Evolutionary conservation across 2,888 invertebrate genomes (phyloP), one percentile per base, ranked within the genome.

Genomic region (Drosophila macrospina): DNA sequence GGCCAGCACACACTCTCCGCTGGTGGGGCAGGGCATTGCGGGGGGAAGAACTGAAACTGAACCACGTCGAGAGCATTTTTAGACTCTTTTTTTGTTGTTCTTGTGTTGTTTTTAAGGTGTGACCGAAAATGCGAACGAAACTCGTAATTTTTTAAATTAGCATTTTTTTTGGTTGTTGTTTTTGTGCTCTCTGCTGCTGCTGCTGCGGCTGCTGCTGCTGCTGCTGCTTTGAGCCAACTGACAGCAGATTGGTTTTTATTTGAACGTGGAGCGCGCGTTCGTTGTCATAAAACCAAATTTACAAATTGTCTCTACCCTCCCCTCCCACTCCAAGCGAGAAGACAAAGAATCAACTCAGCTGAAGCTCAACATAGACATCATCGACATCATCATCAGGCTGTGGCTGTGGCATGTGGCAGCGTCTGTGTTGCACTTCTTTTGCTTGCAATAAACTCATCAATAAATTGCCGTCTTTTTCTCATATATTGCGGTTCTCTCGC

Each of bases 381-480:
- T 78, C 86, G 65, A 73, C 77, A 85, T 86, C 77, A 66, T 76
- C 71, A 80, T n/a, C n/a, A n/a, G 61, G 15, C 30, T 44, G 52
- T 41, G 50, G 47, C n/a, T 37, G 60, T 15, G 47, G 11, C n/a
- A 24, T 44, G 42, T n/a, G 32, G 10, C 54, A 34, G 60, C 65
- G 41, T 41, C 30, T 47, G 39, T 48, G 54, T 36, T 63, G 77
- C 62, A 56, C 56, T 55, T 56, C 20, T 20, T 61, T 54, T 54
- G 61, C 13, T 80, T 86, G 89, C 90, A 90, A 90, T 91, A 90
- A 91, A 91, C 90, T 90, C 91, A 89, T 90, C 91, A 91, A 90
- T 91, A 90, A 90, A 90, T 90, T 90, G 91, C 90, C 78, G 68
- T 81, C 79, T 61, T 39, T 74, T 60, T 66, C 51, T 51, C 20